Conservation (phyloP, 2,888 invertebrate genomes). For the Amblyteles armatorius region DNA sequence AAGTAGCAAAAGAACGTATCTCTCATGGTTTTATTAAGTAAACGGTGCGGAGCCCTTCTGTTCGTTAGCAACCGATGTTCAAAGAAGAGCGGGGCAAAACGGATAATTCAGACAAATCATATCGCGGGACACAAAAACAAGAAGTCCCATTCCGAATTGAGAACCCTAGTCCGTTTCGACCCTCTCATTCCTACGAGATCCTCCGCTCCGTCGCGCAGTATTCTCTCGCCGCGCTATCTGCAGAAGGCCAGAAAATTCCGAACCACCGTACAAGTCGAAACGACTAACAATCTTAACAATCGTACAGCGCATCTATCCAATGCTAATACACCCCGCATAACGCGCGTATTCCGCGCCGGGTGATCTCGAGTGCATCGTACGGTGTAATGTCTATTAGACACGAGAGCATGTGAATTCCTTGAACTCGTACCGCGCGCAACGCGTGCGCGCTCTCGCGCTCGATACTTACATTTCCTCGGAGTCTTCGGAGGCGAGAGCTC, state of each 20-base stretch:
- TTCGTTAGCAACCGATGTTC: too few relatives aligned
- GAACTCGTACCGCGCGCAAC: conserved; percentile 10
- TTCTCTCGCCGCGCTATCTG: background rate
- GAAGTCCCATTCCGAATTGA: background rate
- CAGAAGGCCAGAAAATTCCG: background rate
- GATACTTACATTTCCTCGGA: background rate
- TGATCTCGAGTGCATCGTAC: conserved; percentile 38
- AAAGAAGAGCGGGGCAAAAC: background rate
- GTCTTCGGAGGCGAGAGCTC: background rate
- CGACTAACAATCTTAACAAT: conserved; percentile 21
- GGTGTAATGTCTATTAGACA: conserved; percentile 50
- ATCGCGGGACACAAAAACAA: background rate
- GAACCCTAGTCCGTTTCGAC: too few relatives aligned
- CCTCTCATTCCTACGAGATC: too few relatives aligned
- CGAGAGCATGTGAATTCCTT: conserved; percentile 39
- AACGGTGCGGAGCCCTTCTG: too few relatives aligned
- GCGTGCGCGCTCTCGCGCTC: background rate
- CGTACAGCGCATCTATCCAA: conserved; percentile 5
- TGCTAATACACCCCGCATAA: background rate
- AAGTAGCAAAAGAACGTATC: too few relatives aligned
- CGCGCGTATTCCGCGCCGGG: background rate
- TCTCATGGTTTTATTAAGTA: too few relatives aligned
- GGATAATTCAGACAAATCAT: background rate
- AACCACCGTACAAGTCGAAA: conserved; percentile 37
- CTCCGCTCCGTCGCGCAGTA: background rate